Evolutionary conservation across 2,797 vertebrate genomes (phyloP).

Genomic region (Pseudotriccus pelzelni): DNA sequence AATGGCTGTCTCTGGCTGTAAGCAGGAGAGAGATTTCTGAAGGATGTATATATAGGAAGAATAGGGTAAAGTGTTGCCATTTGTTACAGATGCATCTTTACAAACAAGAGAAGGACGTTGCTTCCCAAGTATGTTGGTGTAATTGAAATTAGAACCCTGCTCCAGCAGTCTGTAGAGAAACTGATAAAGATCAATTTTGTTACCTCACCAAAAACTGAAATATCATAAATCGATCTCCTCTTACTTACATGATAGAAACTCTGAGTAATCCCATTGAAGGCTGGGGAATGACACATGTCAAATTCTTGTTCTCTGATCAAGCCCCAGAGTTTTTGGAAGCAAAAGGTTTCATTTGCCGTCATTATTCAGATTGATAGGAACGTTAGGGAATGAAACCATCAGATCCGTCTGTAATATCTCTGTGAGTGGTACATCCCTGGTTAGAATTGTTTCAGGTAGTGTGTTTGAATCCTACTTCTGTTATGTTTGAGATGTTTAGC

Average conservation of each 20-base stretch:
- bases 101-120: background rate
- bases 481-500: background rate
- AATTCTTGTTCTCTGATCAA: background rate
- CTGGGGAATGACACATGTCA: background rate
- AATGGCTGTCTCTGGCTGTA: background rate
- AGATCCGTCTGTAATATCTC: background rate
- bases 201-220: background rate
- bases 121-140: background rate
- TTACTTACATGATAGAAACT: background rate
- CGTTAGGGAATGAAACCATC: background rate
- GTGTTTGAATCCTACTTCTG: background rate
- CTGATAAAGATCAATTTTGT: constrained; percentile 6
- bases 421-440: background rate
- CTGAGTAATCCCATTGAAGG: background rate
- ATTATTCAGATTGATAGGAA: background rate
- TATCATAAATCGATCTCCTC: background rate
- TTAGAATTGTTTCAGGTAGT: background rate
- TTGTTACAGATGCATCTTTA: background rate
- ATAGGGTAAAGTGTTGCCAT: background rate
- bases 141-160: background rate
- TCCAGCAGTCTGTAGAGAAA: background rate
- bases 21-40: background rate
- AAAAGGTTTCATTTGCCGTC: background rate
- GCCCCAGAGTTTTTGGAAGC: background rate
- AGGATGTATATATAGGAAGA: background rate